A percentile compares a stretch with the other conserved stretches of the same genome.
These are phyloP conservation scores for Lymantria monacha DNA, from an alignment of 2,888 invertebrate species.

Conservation along the genomic window DNA sequence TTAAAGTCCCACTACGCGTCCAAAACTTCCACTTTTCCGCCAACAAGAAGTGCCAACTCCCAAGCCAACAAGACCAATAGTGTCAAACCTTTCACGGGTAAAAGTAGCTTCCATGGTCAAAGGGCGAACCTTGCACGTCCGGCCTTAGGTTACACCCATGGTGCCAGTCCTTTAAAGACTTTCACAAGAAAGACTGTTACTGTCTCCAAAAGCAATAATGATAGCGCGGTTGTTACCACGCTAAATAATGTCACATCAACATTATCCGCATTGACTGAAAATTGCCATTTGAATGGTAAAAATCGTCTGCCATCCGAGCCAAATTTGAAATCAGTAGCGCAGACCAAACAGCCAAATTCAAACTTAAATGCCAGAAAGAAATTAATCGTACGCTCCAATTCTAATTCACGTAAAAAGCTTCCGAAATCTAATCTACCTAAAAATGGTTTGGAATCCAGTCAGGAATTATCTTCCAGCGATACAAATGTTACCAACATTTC, in stretches of 20 bases:
- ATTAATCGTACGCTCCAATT: slow-evolving; percentile 68
- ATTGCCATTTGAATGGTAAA: slow-evolving; percentile 74
- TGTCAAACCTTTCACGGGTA: slow-evolving; percentile 63
- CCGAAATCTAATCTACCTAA: slow-evolving; percentile 61
- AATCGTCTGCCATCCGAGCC: slow-evolving; percentile 68
- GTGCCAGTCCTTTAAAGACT: slow-evolving; percentile 63
- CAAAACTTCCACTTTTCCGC: slow-evolving; percentile 75
- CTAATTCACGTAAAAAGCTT: slow-evolving; percentile 67
- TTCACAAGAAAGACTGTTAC: slow-evolving; percentile 60
- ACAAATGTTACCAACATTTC: slow-evolving; percentile 77
- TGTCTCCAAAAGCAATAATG: slow-evolving; percentile 49
- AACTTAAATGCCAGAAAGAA: slow-evolving; percentile 65
- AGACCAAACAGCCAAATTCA: slow-evolving; percentile 44
- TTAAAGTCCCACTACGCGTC: slow-evolving; percentile 65
- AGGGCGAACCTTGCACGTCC: slow-evolving; percentile 72
- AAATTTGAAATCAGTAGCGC: slow-evolving; percentile 54
- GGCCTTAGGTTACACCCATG: slow-evolving; percentile 58
- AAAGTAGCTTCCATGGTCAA: slow-evolving; percentile 71
- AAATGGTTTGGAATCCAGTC: slow-evolving; percentile 55
- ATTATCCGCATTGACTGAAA: slow-evolving; percentile 69
- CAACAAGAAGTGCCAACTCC: slow-evolving; percentile 70
- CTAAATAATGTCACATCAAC: slow-evolving; percentile 68
- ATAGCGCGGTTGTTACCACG: slow-evolving; percentile 50
- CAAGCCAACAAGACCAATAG: slow-evolving; percentile 53
- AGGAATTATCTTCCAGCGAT: slow-evolving; percentile 75